These are phyloP conservation scores for Antrozous pallidus DNA, from an alignment of 2,797 vertebrate species.

Conservation along the genomic window DNA sequence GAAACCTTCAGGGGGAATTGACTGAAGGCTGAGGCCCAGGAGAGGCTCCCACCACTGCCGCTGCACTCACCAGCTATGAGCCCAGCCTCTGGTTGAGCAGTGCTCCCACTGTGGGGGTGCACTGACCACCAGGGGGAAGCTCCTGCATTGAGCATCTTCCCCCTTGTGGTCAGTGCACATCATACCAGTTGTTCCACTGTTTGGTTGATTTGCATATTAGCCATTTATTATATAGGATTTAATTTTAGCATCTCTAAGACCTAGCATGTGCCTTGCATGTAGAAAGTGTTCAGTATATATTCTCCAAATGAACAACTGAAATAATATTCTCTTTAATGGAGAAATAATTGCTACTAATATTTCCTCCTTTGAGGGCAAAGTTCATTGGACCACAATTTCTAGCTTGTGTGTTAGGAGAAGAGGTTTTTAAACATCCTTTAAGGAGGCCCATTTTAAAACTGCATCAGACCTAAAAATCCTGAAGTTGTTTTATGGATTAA, in stretches of 20 bases:
- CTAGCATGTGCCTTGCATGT: background rate
- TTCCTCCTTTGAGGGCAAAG: background rate
- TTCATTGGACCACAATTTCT: background rate
- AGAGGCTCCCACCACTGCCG: no score
- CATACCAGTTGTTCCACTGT: no score
- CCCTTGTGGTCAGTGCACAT: no score
- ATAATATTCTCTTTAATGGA: background rate
- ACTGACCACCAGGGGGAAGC: no score
- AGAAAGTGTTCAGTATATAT: background rate
- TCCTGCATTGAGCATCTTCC: no score
- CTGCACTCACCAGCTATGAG: no score
- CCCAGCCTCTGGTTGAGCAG: no score
- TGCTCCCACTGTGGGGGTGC: no score
- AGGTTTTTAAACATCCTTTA: background rate
- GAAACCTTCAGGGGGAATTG: no score
- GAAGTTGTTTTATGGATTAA: background rate
- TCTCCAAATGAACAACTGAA: background rate
- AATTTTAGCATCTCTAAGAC: background rate
- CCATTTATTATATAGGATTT: background rate
- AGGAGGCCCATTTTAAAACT: background rate
- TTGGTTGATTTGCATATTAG: no score
- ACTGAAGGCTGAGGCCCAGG: no score
- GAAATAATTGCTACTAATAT: background rate
- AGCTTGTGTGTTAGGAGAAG: slow-evolving; percentile 2
- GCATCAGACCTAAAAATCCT: background rate